Conservation (phyloP, 2,888 invertebrate genomes). For the Colostygia pectinataria region DNA sequence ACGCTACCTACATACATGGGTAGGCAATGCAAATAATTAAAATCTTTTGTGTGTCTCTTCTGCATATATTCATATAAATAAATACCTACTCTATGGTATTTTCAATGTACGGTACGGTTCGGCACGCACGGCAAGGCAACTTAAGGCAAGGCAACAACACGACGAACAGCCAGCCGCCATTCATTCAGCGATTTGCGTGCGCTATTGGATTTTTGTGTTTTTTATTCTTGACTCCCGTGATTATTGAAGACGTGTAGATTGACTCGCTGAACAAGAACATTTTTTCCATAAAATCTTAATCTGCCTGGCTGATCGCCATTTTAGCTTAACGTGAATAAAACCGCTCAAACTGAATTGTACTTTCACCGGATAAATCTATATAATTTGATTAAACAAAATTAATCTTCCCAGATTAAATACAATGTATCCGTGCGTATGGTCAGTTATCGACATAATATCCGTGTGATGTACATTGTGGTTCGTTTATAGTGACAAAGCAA, state of each 20-base stretch:
- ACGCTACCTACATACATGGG: no score
- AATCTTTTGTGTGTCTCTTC: no score
- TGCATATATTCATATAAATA: no score
- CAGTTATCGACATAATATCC: conserved; percentile 58
- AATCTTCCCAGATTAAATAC: conserved; percentile 59
- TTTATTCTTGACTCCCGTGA: conserved; percentile 57
- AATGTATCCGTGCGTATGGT: conserved; percentile 70
- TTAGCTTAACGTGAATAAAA: conserved; percentile 43
- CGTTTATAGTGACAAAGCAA: conserved; percentile 78
- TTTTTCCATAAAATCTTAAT: conserved; percentile 46
- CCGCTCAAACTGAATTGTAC: conserved; percentile 49
- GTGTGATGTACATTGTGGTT: conserved; percentile 70
- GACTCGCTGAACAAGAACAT: conserved; percentile 51
- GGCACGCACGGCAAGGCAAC: neutral
- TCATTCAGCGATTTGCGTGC: conserved; percentile 12
- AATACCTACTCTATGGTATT: no score
- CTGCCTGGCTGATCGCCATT: conserved; percentile 43
- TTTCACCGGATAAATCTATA: conserved; percentile 75
- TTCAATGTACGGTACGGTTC: no score
- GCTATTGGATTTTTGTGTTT: conserved; percentile 40
- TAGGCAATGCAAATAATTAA: no score
- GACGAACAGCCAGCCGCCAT: neutral
- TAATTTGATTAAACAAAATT: conserved; percentile 70
- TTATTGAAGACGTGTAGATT: conserved; percentile 61
- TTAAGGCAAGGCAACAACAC: no score